Evolutionary conservation across 2,888 invertebrate genomes (phyloP).

Genomic region (Achlya flavicornis): DNA sequence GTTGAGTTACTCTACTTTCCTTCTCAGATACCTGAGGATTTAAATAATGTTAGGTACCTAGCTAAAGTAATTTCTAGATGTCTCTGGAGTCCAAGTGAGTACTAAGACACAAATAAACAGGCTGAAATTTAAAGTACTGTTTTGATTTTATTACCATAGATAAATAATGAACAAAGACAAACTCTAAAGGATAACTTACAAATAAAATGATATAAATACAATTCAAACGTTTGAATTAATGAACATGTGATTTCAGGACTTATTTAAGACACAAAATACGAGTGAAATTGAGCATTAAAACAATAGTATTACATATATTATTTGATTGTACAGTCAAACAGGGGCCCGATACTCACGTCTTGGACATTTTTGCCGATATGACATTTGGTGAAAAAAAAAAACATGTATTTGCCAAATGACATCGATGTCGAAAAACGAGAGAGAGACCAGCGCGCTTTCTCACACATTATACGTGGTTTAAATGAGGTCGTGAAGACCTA

Average conservation of each 20-base stretch:
- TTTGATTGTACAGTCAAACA: not conserved
- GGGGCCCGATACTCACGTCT: no score
- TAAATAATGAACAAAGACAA: not conserved
- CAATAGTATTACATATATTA: no score
- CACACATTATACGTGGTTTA: not conserved
- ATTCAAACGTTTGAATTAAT: slow-evolving; percentile 6
- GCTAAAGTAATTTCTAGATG: no score
- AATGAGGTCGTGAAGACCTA: not conserved
- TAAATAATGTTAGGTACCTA: no score
- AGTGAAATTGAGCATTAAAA: no score
- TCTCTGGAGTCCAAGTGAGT: no score
- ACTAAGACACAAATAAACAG: slow-evolving; percentile 28
- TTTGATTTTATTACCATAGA: not conserved
- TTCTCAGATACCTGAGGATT: not conserved
- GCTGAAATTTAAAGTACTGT: not conserved
- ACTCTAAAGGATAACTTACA: slow-evolving; percentile 12
- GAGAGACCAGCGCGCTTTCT: not conserved
- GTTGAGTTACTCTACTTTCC: not conserved
- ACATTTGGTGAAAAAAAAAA: no score
- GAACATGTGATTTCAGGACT: slow-evolving; percentile 13
- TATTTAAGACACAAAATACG: no score
- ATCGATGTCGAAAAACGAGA: no score
- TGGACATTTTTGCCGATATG: no score
- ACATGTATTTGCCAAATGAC: no score
- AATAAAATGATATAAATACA: slow-evolving; percentile 9